Evolutionary conservation across 2,113 vertebrate genomes (phyloP).

Genomic region (Thalassoma bifasciatum): DNA sequence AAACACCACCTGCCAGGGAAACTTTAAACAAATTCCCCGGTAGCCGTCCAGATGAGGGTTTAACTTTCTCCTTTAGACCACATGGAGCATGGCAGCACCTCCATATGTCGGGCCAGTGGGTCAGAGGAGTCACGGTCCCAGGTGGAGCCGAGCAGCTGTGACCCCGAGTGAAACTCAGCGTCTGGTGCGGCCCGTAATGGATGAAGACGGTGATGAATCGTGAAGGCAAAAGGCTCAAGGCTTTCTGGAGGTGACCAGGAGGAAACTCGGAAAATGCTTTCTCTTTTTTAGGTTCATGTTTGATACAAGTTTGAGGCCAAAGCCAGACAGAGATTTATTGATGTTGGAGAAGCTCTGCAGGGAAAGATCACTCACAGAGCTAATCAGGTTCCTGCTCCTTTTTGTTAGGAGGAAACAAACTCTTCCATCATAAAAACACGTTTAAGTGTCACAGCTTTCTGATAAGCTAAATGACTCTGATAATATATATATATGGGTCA

Average conservation of each 20-base stretch:
- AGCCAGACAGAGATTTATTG: neutral
- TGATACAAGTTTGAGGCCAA: neutral
- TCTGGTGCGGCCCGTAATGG: slow-evolving; percentile 58
- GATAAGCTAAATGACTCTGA: too few species aligned
- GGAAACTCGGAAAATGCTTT: slow-evolving; percentile 24
- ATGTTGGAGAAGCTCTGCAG: neutral
- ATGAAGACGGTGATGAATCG: slow-evolving; percentile 75
- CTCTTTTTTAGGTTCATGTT: slow-evolving; percentile 14
- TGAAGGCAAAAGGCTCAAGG: slow-evolving; percentile 51
- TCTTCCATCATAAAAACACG: neutral
- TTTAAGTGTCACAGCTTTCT: too few species aligned
- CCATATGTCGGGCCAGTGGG: slow-evolving; percentile 69
- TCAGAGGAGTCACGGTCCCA: slow-evolving; percentile 60
- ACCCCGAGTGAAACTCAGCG: slow-evolving; percentile 63
- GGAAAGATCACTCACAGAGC: neutral
- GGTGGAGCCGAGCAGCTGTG: slow-evolving; percentile 74
- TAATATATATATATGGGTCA: too few species aligned
- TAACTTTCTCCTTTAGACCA: slow-evolving; percentile 58
- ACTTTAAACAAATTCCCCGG: slow-evolving; percentile 60
- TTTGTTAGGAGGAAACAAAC: neutral
- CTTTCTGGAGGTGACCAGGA: slow-evolving; percentile 62
- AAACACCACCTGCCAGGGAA: slow-evolving; percentile 71
- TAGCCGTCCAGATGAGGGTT: slow-evolving; percentile 64
- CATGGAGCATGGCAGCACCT: slow-evolving; percentile 42
- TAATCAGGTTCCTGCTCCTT: neutral